phyloP scores from a whole-genome alignment of 1,140 invertebrate genomes.

The Spodoptera litura region DNA sequence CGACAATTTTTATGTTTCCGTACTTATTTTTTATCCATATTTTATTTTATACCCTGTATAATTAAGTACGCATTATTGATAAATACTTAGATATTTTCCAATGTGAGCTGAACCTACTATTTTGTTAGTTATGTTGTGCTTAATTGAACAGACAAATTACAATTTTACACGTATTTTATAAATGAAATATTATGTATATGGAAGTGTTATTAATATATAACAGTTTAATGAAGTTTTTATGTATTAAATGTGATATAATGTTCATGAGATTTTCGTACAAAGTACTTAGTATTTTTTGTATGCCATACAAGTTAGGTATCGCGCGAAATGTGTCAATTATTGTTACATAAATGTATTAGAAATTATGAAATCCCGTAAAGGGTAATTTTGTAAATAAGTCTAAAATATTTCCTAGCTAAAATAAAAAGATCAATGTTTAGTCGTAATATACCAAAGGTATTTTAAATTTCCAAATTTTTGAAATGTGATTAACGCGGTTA shows the following conservation, averaged over 20 bases:
- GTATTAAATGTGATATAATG: slow-evolving; percentile 54
- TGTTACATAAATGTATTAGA: not conserved
- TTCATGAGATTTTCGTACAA: slow-evolving; percentile 67
- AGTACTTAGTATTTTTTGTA: slow-evolving; percentile 76
- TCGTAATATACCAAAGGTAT: slow-evolving; percentile 30
- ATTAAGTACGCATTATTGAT: slow-evolving; percentile 5
- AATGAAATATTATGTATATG: slow-evolving; percentile 19
- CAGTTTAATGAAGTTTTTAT: slow-evolving; percentile 36
- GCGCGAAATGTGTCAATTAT: slow-evolving; percentile 56
- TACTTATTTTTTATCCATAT: slow-evolving; percentile 34
- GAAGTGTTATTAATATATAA: slow-evolving; percentile 25
- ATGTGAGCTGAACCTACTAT: too few species aligned
- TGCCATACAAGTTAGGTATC: slow-evolving; percentile 61
- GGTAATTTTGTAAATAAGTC: slow-evolving; percentile 32
- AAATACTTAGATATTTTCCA: too few species aligned
- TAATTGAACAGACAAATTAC: not conserved
- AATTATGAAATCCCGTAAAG: not conserved
- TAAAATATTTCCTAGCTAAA: not conserved
- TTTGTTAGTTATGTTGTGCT: too few species aligned
- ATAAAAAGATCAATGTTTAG: not conserved
- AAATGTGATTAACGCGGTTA: not conserved
- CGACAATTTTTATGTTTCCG: not conserved
- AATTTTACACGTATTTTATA: not conserved
- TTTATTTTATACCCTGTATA: slow-evolving; percentile 10
- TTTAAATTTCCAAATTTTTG: slow-evolving; percentile 20